Base-by-base conservation (phyloP, 1,140 invertebrate species). In the Heliconius eleuchia region DNA sequence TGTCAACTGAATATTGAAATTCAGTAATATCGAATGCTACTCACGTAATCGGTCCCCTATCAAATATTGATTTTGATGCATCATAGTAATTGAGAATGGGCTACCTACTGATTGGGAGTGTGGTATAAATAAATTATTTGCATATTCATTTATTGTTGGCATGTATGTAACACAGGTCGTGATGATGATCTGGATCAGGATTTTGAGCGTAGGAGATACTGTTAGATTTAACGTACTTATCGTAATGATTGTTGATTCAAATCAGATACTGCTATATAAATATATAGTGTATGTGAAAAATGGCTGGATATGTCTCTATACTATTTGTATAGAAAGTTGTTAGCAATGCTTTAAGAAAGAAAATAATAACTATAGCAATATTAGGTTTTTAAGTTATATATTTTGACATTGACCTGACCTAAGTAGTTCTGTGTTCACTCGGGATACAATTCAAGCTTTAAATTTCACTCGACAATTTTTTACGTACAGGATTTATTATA, bases 1-100 rank as follows among this genome's bases (percentile, higher is more conserved):
- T 66, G 60, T 27, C 60, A 27, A 66, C 9, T 66, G 60, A 66
- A 30, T 66, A 66, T 66, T 66, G 60, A 66, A 66, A 66, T 66
- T 66, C 60, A 66, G 60, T 66, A 27, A 66, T 30, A 66, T 66
- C 27, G 60, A 27, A 66, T 16, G 60, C 60, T 9, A 66, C 60
- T 66, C 60, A 66, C 60, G 60, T 66, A 66, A 66, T 66, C 60
- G 11, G 60, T 30, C 60, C 60, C 60, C 60, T 16, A 30, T 66
- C 60, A 66, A 66, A 66, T 66, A 66, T 66, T 66, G 60, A 66
- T 66, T 66, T 16, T 4, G 27, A 66, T 66, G 60, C 60, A 30
- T 57, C 60, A 16, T 30, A n/a, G 57, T 60, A 60, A 60, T 60
- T 60, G 23, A 11, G 57, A 27, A n/a, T 23, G 27, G n/a, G 3